Conservation (phyloP, 35 echinoderm and acorn worm genomes). For the Ptychodera flava region DNA sequence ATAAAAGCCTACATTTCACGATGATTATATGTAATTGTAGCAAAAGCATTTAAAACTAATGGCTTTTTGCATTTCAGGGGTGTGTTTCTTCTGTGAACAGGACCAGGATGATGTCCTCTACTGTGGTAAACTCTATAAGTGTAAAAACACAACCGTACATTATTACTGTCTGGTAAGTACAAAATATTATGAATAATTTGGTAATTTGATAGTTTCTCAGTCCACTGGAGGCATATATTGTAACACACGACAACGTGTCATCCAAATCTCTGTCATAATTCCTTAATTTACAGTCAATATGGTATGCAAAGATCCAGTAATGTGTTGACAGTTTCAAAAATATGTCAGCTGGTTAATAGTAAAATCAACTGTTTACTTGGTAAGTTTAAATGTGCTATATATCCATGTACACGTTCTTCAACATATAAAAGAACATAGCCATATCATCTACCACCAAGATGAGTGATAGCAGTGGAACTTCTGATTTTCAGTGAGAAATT, state of each 20-base stretch:
- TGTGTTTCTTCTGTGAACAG: neutral
- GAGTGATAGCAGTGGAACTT: no score
- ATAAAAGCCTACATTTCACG: no score
- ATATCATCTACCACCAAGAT: no score
- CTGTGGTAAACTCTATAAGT: neutral
- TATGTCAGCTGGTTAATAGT: no score
- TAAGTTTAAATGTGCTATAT: no score
- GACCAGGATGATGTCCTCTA: neutral
- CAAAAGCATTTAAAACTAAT: neutral
- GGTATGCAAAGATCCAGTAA: neutral
- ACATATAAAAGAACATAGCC: no score
- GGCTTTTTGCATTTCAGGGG: neutral
- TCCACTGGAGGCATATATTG: neutral
- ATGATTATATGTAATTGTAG: neutral
- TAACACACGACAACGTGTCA: no score
- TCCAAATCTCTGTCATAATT: no score
- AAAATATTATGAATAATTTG: neutral
- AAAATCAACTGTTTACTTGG: no score
- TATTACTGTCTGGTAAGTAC: conserved; percentile 15
- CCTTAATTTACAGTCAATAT: no score
- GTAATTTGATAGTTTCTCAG: neutral
- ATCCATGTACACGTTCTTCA: no score
- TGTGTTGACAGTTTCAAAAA: neutral
- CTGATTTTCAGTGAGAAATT: no score
- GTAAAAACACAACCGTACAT: neutral